A percentile compares a stretch with the other conserved stretches of the same genome.
phyloP scores from a whole-genome alignment of 2,113 vertebrate genomes.

The Pseudopodoces humilis region DNA sequence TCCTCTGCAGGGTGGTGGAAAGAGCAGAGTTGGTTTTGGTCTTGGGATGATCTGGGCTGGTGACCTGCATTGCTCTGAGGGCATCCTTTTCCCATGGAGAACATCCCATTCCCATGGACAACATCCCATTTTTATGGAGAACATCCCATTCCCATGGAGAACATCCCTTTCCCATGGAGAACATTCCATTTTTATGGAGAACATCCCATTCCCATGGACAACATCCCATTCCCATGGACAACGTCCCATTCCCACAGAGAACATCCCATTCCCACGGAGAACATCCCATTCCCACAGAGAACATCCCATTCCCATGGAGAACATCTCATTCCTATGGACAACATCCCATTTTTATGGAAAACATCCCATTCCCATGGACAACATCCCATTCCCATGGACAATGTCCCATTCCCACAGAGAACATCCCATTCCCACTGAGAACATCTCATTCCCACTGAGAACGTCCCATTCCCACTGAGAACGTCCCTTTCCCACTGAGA shows the following conservation, averaged over 20 bases:
- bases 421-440: neutral
- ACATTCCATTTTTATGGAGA: too few species aligned
- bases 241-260: too few species aligned
- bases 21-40: neutral
- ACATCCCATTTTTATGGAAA: neutral
- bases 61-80: neutral
- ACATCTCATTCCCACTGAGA: neutral
- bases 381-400: neutral
- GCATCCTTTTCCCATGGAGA: too few species aligned
- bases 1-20: neutral
- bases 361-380: neutral
- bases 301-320: too few species aligned
- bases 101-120: too few species aligned
- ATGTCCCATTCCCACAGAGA: neutral
- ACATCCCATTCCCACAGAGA: neutral
- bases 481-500: neutral
- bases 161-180: too few species aligned
- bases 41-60: neutral
- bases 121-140: too few species aligned
- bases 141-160: too few species aligned
- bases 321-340: too few species aligned
- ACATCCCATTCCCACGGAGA: too few species aligned
- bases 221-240: too few species aligned
- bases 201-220: too few species aligned
- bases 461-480: accelerated